phyloP scores from a whole-genome alignment of 2,888 invertebrate genomes.

The Beris chalybata region DNA sequence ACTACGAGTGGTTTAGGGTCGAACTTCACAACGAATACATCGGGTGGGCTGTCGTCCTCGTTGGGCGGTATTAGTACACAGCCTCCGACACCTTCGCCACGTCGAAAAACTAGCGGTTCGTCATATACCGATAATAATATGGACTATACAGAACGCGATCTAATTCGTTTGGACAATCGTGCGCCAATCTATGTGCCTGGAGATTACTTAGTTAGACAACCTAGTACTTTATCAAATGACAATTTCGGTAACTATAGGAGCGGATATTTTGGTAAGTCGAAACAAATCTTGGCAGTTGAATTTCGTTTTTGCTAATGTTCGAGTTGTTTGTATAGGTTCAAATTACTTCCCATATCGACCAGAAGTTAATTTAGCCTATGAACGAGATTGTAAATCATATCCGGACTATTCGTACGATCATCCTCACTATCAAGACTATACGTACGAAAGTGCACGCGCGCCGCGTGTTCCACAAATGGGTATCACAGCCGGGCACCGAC shows the following conservation, averaged over 20 bases:
- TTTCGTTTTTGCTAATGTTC: neutral
- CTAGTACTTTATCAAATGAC: conserved; percentile 50
- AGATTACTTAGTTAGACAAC: conserved; percentile 50
- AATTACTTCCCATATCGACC: conserved; percentile 56
- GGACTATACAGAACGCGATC: conserved; percentile 41
- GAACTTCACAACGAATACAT: conserved; percentile 57
- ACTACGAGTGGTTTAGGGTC: conserved; percentile 60
- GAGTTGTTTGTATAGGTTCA: conserved; percentile 46
- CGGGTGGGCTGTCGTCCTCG: conserved; percentile 47
- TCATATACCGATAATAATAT: conserved; percentile 65
- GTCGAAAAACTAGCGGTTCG: conserved; percentile 72
- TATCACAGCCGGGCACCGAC: conserved; percentile 62
- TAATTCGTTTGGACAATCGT: conserved; percentile 43
- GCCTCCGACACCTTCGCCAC: conserved; percentile 68
- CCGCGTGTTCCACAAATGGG: conserved; percentile 56
- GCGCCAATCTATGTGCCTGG: conserved; percentile 48
- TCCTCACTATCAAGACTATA: conserved; percentile 48
- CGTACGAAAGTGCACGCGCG: conserved; percentile 45
- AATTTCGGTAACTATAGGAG: conserved; percentile 49
- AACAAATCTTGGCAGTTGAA: neutral
- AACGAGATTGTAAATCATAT: conserved; percentile 55
- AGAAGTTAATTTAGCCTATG: conserved; percentile 51
- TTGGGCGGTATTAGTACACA: conserved; percentile 56
- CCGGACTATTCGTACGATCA: conserved; percentile 54
- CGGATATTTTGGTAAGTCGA: conserved; percentile 52